Evolutionary conservation across 2,888 invertebrate species (phyloP).

Genomic region (Scaptodrosophila latifasciaeformis): DNA sequence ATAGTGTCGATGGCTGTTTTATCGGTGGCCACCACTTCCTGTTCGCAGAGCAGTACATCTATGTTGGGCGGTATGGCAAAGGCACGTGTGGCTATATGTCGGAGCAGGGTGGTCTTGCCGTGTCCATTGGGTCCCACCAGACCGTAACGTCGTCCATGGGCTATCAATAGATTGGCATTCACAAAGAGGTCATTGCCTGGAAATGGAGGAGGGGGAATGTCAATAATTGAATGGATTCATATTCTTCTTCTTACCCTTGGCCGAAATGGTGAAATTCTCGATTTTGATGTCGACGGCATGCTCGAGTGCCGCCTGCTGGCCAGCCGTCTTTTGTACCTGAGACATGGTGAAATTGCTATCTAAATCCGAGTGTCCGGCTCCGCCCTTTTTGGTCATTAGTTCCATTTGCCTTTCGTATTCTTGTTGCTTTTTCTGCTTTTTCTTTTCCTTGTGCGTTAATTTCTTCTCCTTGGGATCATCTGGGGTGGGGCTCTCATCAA

Average conservation of each 20-base stretch:
- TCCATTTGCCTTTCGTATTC: slow-evolving; percentile 93
- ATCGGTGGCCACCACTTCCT: slow-evolving; percentile 97
- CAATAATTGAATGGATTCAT: neutral
- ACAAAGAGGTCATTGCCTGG: slow-evolving; percentile 93
- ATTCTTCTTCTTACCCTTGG: slow-evolving; percentile 79
- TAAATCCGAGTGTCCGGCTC: slow-evolving; percentile 91
- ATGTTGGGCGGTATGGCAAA: slow-evolving; percentile 97
- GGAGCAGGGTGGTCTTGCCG: slow-evolving; percentile 96
- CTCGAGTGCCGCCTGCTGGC: slow-evolving; percentile 87
- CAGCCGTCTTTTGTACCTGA: slow-evolving; percentile 83
- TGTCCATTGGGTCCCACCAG: slow-evolving; percentile 99
- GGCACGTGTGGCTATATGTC: slow-evolving; percentile 92
- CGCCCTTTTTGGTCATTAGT: slow-evolving; percentile 88
- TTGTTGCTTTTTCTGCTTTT: no score
- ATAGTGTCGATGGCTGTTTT: slow-evolving; percentile 95
- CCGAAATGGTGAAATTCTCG: slow-evolving; percentile 98
- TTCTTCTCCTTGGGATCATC: slow-evolving; percentile 79
- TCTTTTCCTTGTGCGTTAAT: slow-evolving; percentile 92
- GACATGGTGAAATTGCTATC: slow-evolving; percentile 97
- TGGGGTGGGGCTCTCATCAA: slow-evolving; percentile 21
- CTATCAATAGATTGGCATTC: slow-evolving; percentile 95
- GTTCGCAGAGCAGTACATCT: slow-evolving; percentile 96
- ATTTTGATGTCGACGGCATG: slow-evolving; percentile 98
- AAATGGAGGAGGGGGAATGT: neutral
- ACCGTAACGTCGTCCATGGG: slow-evolving; percentile 95